These are phyloP conservation scores for Listronotus oregonensis DNA, from an alignment of 1,140 invertebrate species.

Conservation along the genomic window DNA sequence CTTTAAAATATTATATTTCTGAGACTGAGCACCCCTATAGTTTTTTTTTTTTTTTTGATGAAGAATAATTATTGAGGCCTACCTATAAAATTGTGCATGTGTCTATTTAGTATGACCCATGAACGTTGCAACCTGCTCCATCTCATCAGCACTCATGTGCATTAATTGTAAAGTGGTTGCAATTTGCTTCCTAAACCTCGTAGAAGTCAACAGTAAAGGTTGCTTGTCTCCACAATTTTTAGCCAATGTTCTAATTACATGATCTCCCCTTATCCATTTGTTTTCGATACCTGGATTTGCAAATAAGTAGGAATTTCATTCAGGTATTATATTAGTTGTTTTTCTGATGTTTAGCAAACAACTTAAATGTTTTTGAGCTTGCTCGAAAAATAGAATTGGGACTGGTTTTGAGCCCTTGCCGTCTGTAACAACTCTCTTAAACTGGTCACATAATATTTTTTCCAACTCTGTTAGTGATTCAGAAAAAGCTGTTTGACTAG, in stretches of 20 bases:
- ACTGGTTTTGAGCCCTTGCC: no score
- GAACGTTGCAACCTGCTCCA: slow-evolving; percentile 36
- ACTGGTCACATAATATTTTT: no score
- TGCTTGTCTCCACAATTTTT: slow-evolving; percentile 27
- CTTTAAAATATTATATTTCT: neutral
- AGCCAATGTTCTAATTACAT: slow-evolving; percentile 22
- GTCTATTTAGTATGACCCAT: slow-evolving; percentile 30
- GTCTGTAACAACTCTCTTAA: no score
- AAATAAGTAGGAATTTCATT: slow-evolving; percentile 36
- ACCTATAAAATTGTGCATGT: neutral
- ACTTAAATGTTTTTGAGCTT: slow-evolving; percentile 7
- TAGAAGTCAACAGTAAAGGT: slow-evolving; percentile 25
- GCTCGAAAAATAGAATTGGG: slow-evolving; percentile 32
- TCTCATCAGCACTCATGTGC: slow-evolving; percentile 27
- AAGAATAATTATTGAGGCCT: neutral
- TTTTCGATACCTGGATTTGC: slow-evolving; percentile 28
- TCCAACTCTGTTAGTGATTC: no score
- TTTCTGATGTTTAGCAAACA: slow-evolving; percentile 10
- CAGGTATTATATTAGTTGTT: slow-evolving; percentile 26
- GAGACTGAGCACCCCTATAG: neutral
- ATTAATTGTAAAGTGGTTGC: slow-evolving; percentile 36
- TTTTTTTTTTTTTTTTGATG: neutral
- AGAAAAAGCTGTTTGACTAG: no score
- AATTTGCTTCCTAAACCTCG: slow-evolving; percentile 29
- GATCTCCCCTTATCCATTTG: slow-evolving; percentile 30